Conservation (phyloP, 2,888 invertebrate genomes). For the Cryptus armator region DNA sequence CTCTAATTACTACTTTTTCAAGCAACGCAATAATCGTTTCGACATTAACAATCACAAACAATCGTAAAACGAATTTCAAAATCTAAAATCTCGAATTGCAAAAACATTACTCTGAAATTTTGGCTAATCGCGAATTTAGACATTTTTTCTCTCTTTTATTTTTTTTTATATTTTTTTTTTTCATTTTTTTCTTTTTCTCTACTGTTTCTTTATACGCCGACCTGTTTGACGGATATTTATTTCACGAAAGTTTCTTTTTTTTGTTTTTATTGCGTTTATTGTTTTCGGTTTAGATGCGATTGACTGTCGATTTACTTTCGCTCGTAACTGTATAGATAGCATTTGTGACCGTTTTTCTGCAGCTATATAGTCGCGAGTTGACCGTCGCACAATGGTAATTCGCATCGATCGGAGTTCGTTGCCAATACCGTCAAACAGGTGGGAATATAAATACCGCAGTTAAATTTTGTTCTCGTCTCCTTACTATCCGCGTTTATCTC, state of each 20-base stretch:
- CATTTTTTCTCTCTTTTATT: constrained; percentile 5
- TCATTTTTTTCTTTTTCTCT: not conserved
- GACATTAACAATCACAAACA: constrained; percentile 13
- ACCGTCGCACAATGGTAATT: no score
- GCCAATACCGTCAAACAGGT: not conserved
- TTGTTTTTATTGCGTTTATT: no score
- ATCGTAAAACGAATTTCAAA: constrained; percentile 32
- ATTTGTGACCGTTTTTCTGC: no score
- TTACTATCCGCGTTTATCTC: not conserved
- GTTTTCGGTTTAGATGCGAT: no score
- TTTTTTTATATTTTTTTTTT: not conserved
- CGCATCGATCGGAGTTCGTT: no score
- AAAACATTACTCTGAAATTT: constrained; percentile 23
- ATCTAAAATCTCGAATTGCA: constrained; percentile 35
- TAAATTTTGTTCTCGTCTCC: constrained; percentile 6
- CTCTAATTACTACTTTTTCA: constrained; percentile 26
- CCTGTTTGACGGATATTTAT: not conserved
- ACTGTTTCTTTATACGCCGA: not conserved
- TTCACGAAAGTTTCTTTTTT: not conserved
- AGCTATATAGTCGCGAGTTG: no score
- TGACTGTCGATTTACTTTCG: no score
- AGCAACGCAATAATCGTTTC: constrained; percentile 43
- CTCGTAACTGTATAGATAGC: no score
- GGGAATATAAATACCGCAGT: not conserved
- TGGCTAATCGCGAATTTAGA: constrained; percentile 21